Evolutionary conservation across 1,140 invertebrate species (phyloP).

Genomic region (Drosophila chauvacae): DNA sequence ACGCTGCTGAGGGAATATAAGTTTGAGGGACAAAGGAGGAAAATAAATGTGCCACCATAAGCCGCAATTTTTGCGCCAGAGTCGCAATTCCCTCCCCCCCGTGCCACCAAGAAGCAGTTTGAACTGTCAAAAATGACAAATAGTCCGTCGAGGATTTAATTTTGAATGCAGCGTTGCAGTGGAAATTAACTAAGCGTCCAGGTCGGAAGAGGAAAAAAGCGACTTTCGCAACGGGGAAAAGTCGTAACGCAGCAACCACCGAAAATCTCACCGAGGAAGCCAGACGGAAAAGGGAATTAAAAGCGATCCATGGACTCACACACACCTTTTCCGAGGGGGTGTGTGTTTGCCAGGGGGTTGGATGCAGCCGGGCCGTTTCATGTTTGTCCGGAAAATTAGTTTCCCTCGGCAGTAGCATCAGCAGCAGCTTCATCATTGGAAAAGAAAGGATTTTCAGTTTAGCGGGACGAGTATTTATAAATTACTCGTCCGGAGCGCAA

Average conservation of each 20-base stretch:
- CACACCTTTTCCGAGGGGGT: conserved; percentile 15
- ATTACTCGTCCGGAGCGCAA: conserved; percentile 70
- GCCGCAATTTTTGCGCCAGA: conserved; percentile 54
- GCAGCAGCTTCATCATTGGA: conserved; percentile 8
- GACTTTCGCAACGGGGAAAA: conserved; percentile 18
- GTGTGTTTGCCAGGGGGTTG: conserved; percentile 47
- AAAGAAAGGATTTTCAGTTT: conserved; percentile 52
- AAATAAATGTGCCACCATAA: conserved; percentile 66
- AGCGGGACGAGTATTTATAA: conserved; percentile 50
- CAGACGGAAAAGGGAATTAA: conserved; percentile 60
- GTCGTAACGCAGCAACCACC: conserved; percentile 60
- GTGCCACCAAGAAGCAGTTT: conserved; percentile 46
- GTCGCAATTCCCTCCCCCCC: conserved; percentile 18
- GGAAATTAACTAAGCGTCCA: conserved; percentile 67
- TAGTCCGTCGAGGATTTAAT: conserved; percentile 74
- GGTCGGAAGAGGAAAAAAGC: conserved; percentile 34
- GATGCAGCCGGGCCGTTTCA: conserved; percentile 61
- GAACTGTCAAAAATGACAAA: conserved; percentile 81
- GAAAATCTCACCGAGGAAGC: conserved; percentile 51
- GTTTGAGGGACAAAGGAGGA: conserved; percentile 7
- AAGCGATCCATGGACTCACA: conserved; percentile 36
- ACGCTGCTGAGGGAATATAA: conserved; percentile 61
- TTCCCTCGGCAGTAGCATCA: conserved; percentile 33
- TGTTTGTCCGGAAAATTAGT: conserved; percentile 71
- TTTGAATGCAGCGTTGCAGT: conserved; percentile 75